Evolutionary conservation across 2,888 invertebrate genomes (phyloP).

Genomic region (Elmis aenea): DNA sequence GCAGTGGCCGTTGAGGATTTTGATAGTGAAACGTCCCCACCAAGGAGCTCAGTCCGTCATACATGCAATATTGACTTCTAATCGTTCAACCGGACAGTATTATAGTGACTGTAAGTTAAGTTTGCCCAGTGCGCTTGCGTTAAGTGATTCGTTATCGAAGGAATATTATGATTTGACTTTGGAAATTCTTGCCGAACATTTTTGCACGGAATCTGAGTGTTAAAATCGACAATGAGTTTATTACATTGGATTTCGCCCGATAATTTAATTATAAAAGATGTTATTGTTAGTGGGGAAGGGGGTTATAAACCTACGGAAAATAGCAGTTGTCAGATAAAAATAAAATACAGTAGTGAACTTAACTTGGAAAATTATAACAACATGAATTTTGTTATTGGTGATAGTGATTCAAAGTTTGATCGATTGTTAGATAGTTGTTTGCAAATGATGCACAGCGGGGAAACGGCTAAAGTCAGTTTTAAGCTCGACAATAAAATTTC

Average conservation of each 20-base stretch:
- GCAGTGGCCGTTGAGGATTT: conserved; percentile 42
- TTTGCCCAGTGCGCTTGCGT: conserved; percentile 36
- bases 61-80: conserved; percentile 41
- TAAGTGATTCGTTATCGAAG: conserved; percentile 33
- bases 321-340: conserved; percentile 37
- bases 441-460: conserved; percentile 47
- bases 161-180: conserved; percentile 40
- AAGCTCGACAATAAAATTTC: conserved; percentile 30
- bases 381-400: conserved; percentile 40
- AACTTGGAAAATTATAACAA: conserved; percentile 26
- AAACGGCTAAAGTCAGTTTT: conserved; percentile 47
- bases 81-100: conserved; percentile 41
- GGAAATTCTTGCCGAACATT: conserved; percentile 35
- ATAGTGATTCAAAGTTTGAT: conserved; percentile 46
- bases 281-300: conserved; percentile 32
- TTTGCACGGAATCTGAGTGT: conserved; percentile 40
- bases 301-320: conserved; percentile 41
- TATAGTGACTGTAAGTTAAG: conserved; percentile 40
- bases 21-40: conserved; percentile 41
- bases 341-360: conserved; percentile 25
- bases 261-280: conserved; percentile 37
- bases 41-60: conserved; percentile 46
- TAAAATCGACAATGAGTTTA: conserved; percentile 25
- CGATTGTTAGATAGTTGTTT: conserved; percentile 48
- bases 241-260: conserved; percentile 38